Evolutionary conservation across 30 jellyfish, hydroid and myxozoan species (phyloP).

Genomic region (Aurelia sp.): DNA sequence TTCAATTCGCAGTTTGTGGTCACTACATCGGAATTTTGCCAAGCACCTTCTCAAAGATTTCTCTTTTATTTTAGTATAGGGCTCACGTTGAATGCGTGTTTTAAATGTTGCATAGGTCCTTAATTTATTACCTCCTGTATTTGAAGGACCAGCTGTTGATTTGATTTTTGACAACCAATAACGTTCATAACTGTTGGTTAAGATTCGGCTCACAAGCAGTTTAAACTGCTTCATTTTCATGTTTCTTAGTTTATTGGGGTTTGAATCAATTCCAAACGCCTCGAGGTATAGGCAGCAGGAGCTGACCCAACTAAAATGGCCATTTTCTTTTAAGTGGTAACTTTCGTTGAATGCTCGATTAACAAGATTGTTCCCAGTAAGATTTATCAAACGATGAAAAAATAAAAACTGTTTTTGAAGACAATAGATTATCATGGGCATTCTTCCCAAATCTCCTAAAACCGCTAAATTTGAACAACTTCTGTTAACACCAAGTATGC

Average conservation of each 20-base stretch:
- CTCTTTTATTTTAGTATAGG: background rate
- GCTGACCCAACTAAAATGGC: background rate
- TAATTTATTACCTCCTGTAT: background rate
- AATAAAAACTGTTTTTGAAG: background rate
- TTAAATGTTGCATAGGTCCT: background rate
- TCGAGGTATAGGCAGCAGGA: background rate
- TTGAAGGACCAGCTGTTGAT: background rate
- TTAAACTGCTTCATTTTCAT: background rate
- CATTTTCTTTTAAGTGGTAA: background rate
- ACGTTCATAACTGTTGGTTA: background rate
- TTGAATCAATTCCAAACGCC: background rate
- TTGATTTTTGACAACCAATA: background rate
- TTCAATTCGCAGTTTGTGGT: too few relatives aligned
- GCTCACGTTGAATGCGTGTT: background rate
- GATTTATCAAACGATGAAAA: background rate
- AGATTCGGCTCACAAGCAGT: background rate
- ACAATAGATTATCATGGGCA: background rate
- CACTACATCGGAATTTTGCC: too few relatives aligned
- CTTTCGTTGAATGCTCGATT: background rate
- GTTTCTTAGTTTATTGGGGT: background rate
- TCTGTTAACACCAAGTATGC: slow-evolving; percentile 9
- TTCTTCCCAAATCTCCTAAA: background rate
- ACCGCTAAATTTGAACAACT: background rate
- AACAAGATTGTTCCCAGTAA: background rate
- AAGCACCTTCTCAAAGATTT: background rate